A percentile compares a stretch with the other conserved stretches of the same genome.
Evolutionary conservation across 2,888 invertebrate genomes (phyloP).

Genomic region (Xylophagus ater): DNA sequence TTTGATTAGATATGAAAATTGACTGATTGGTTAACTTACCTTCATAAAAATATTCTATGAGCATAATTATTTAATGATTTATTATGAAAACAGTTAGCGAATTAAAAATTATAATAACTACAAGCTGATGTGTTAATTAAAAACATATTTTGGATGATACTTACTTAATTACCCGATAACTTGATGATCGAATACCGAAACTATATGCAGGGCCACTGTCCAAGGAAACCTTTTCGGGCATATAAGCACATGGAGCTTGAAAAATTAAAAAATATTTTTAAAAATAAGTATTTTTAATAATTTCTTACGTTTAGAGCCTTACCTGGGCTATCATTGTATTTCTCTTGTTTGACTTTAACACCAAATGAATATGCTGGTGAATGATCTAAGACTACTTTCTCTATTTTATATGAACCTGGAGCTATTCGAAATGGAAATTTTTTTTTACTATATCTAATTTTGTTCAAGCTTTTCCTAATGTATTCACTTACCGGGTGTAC

Average conservation of each 20-base stretch:
- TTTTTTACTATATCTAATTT: no score
- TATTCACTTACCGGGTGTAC: conserved; percentile 8
- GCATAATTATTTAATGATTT: not conserved
- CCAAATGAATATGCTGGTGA: conserved; percentile 44
- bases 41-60: not conserved
- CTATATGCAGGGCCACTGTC: conserved; percentile 45
- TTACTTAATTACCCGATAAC: conserved; percentile 34
- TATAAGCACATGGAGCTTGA: conserved; percentile 34
- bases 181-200: conserved; percentile 47
- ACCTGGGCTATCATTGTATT: conserved; percentile 40
- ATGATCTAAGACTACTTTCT: conserved; percentile 31
- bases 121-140: no score
- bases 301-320: conserved; percentile 29
- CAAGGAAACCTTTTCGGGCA: conserved; percentile 42
- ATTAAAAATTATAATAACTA: not conserved
- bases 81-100: not conserved
- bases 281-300: conserved; percentile 5
- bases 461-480: no score
- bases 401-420: conserved; percentile 41
- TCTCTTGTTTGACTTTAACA: conserved; percentile 36
- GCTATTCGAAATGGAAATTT: no score
- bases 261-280: conserved; percentile 3
- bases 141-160: not conserved
- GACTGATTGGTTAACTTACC: conserved; percentile 6
- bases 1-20: conserved; percentile 5